Base-by-base conservation (phyloP, 2,888 invertebrate genomes). In the Actias luna region DNA sequence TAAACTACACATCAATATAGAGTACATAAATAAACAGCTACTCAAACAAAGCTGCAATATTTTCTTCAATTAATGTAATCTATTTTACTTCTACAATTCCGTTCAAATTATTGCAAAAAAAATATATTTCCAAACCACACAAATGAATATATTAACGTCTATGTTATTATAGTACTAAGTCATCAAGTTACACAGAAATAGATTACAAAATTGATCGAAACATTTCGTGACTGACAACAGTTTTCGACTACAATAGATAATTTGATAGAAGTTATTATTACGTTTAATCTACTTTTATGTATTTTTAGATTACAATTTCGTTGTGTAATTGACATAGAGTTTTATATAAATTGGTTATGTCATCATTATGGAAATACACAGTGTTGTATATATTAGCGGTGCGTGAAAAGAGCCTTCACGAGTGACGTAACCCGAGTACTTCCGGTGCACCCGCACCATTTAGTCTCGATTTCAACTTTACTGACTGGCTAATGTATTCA, bases 251-350 rank as follows among this genome's bases (percentile, higher is more conserved):
- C 29, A 55, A 55, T 5, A 29, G 29, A 55, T 55, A 55, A 55
- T 55, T 55, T 55, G 55, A 55, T 29, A 55, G 55, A 29, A 55
- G 55, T 29, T 55, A 55, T 55, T 55, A 29, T 55, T 29, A 16
- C 55, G 7, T 55, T 29, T 29, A 29, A 55, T n/a, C 29, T 16
- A 18, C 29, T 55, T 27, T 16, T 16, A 29, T 55, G 10, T 29
- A 18, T 55, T 29, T 55, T 55, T 55, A 55, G 46, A 46, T 22
- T 22, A 22, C 22, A 46, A 0, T 46, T 22, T 46, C 4, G 2
- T 22, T 22, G 22, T 12, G 22, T 46, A 22, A 46, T 22, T 22
- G 18, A 22, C 46, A 7, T 22, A 12, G 10, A 22, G 22, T 12
- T 46, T 25, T 46, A 22, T 42, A 42, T 42, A n/a, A n/a, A n/a